phyloP scores from a whole-genome alignment of 1,140 invertebrate genomes.

The Diabrotica virgifera region DNA sequence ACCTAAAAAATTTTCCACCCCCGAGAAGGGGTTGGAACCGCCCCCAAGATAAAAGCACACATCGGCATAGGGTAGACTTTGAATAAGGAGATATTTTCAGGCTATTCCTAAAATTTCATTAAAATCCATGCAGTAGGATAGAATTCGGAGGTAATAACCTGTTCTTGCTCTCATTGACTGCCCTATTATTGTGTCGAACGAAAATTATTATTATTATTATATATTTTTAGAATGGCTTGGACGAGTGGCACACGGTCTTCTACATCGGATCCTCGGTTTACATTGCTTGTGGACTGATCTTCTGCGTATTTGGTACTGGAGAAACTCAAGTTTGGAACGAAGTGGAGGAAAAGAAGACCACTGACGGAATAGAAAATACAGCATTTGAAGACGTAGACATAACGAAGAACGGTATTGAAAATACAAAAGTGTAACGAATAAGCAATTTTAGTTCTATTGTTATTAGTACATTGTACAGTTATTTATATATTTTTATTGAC shows the following conservation, averaged over 20 bases:
- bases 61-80: too few relatives aligned
- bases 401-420: background rate
- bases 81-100: too few relatives aligned
- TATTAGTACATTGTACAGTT: background rate
- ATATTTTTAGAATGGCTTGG: slow-evolving; percentile 53
- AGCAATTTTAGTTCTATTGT: background rate
- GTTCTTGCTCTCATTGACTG: background rate
- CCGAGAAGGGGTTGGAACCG: too few relatives aligned
- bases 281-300: slow-evolving; percentile 53
- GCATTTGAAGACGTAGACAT: slow-evolving; percentile 7
- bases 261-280: slow-evolving; percentile 57
- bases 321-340: slow-evolving; percentile 51
- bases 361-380: slow-evolving; percentile 11
- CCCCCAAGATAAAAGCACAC: too few relatives aligned
- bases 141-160: too few relatives aligned
- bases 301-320: slow-evolving; percentile 51
- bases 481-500: too few relatives aligned
- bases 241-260: slow-evolving; percentile 61
- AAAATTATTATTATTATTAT: background rate
- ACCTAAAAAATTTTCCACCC: too few relatives aligned
- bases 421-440: background rate
- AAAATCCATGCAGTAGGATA: too few relatives aligned
- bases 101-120: too few relatives aligned
- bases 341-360: background rate
- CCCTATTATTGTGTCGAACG: background rate